Evolutionary conservation across 2,888 invertebrate species (phyloP), one percentile per base, ranked within the genome.

Genomic region (Embidobia sp.): DNA sequence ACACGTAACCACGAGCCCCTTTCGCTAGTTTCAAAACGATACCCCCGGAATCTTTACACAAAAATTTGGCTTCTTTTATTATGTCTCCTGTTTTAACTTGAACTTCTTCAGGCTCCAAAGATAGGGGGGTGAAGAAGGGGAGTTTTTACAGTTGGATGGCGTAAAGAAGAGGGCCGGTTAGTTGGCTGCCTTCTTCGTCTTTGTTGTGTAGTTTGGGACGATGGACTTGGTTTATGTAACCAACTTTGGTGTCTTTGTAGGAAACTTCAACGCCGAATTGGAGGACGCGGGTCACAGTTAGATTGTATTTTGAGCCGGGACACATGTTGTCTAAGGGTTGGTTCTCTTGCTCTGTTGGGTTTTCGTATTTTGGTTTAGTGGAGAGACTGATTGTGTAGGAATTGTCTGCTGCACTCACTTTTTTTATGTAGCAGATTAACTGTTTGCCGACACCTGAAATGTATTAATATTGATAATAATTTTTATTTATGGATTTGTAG

Each of bases 91-190:
- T 89, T 31, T 90, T 88, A 1, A 92, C 85, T 15, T 78, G 85
- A 82, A 91, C 90, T 1, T 85, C 79, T 0, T 84, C 82, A 3
- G 74, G 44, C 51, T 84, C 81, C 3, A 48, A 8, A 4, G 55
- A 37, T 1, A 87, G 61, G 85, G 92, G 90, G 0, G 93, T 93
- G 49, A 95, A 90, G 85, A 93, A 94, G 0, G 93, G 92, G 0
- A 93, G 91, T 86, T 94, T 94, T 0, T 94, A 91, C 0, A 93
- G 90, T 7, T 94, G 94, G 89, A 94, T 91, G 46, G 93, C 90
- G 85, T 94, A 95, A 2, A 95, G 87, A 2, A 95, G 77, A 3
- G 81, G 85, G 1, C 86, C 87, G 15, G 53, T 67, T 11, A 88
- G 42, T 33, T 81, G 64, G 19, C 67, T 64, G n/a, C 78, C 85